phyloP scores from a whole-genome alignment of 1,140 invertebrate genomes.

The Eurytemora carolleeae region DNA sequence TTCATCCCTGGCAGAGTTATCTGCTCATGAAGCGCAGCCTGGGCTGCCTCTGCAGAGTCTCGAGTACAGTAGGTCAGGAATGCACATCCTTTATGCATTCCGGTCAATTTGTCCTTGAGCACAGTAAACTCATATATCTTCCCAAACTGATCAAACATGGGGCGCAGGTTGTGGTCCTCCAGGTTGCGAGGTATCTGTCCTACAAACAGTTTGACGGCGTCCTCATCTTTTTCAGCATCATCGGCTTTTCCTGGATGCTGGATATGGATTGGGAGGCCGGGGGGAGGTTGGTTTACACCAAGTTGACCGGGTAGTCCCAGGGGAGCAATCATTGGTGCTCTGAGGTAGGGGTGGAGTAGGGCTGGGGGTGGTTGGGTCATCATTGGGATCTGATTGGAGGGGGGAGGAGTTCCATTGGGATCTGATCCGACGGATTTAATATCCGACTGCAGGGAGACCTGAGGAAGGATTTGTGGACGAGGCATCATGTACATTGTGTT shows the following conservation, averaged over 20 bases:
- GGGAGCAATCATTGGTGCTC: neutral
- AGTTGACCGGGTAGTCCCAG: neutral
- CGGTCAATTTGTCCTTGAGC: slow-evolving; percentile 76
- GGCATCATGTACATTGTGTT: neutral
- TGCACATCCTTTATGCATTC: slow-evolving; percentile 86
- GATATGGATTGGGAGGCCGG: neutral
- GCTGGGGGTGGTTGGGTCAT: neutral
- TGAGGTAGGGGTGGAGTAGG: neutral
- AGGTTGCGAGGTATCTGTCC: slow-evolving; percentile 80
- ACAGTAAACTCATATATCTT: slow-evolving; percentile 84
- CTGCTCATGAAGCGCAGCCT: slow-evolving; percentile 84
- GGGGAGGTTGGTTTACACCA: neutral
- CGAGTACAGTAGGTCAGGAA: slow-evolving; percentile 89
- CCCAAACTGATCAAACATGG: slow-evolving; percentile 78
- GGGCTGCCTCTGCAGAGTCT: slow-evolving; percentile 74
- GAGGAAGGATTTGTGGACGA: neutral
- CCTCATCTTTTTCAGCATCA: slow-evolving; percentile 27
- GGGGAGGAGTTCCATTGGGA: neutral
- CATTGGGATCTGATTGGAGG: neutral
- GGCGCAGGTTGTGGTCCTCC: slow-evolving; percentile 65
- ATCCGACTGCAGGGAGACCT: neutral
- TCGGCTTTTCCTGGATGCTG: neutral
- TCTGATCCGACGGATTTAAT: neutral
- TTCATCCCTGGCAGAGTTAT: slow-evolving; percentile 94
- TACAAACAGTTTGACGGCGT: slow-evolving; percentile 65